These are phyloP conservation scores for Oenanthe oenanthe DNA, from an alignment of 2,113 vertebrate species.

Conservation along the genomic window DNA sequence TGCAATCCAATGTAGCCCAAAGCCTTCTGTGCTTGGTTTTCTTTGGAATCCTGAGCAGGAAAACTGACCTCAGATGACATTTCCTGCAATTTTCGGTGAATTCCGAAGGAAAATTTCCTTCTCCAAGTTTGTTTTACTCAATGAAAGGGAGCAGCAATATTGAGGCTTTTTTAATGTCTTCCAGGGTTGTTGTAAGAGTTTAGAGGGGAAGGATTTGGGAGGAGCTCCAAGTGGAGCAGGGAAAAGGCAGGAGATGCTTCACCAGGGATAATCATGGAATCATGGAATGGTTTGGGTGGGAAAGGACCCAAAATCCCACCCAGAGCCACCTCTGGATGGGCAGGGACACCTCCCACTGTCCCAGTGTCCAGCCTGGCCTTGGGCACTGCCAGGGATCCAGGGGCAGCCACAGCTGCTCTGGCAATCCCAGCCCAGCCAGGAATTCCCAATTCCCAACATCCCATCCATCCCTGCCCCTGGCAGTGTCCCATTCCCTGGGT, in stretches of 20 bases:
- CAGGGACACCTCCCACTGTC: background rate
- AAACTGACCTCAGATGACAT: background rate
- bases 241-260: background rate
- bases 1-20: background rate
- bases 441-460: background rate
- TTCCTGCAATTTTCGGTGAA: background rate
- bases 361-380: background rate
- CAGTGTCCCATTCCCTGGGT: background rate
- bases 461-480: background rate
- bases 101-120: background rate
- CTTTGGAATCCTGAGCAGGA: background rate
- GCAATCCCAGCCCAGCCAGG: background rate
- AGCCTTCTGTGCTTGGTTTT: background rate
- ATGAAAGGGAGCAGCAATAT: fast-evolving
- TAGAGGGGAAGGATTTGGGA: background rate
- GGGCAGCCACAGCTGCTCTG: background rate
- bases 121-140: background rate
- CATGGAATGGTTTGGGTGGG: fast-evolving
- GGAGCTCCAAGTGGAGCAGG: fast-evolving
- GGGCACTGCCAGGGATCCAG: background rate
- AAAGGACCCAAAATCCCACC: fast-evolving
- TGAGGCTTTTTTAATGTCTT: background rate
- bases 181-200: fast-evolving
- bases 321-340: fast-evolving
- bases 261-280: background rate